Evolutionary conservation across 2,113 vertebrate genomes (phyloP), one percentile per base, ranked within the genome.

Genomic region (Lampris megalopsis): DNA sequence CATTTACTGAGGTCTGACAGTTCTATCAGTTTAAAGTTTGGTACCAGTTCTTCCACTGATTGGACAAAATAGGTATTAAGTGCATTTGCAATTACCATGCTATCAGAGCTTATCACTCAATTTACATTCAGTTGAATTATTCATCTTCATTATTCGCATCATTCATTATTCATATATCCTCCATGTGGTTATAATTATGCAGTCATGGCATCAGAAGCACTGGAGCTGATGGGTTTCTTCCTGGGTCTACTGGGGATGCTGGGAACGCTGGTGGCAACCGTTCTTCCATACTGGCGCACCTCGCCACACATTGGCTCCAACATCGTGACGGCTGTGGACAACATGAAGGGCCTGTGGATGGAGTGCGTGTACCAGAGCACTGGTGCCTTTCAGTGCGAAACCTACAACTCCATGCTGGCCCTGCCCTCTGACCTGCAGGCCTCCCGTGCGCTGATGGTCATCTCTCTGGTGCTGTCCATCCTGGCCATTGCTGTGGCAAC

Each of bases 331-430:
- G 96, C 96, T 0, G 93, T 98, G 38, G 93, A 88, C 75, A 97
- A 94, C 92, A 95, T 95, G 93, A 94, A 96, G 80, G 98, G 98
- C 37, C 94, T 99, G 58, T 99, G 98, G 98, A 99, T 99, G 97
- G 97, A 97, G 73, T 99, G 98, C 0, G 97, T 98, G 50, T 94
- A 94, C 0, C 95, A 97, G 86, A 99, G 97, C 95, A 99, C 97
- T 0, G 97, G 98, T 6, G 94, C 96, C 91, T 97, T 98, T 56
- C 97, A 99, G 73, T 99, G 98, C 0, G 97, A 99, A 73, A 96
- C 97, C 90, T 99, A 97, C 93, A 98, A 94, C 93, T 98, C 97
- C 2, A 93, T 99, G 84, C 94, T 99, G 71, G 96, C 95, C 35
- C 92, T 99, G 71, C 92, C 96, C 0, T 6, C 95, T 0, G 95